Base-by-base conservation (phyloP, 2,888 invertebrate species). In the Parnassius smintheus region DNA sequence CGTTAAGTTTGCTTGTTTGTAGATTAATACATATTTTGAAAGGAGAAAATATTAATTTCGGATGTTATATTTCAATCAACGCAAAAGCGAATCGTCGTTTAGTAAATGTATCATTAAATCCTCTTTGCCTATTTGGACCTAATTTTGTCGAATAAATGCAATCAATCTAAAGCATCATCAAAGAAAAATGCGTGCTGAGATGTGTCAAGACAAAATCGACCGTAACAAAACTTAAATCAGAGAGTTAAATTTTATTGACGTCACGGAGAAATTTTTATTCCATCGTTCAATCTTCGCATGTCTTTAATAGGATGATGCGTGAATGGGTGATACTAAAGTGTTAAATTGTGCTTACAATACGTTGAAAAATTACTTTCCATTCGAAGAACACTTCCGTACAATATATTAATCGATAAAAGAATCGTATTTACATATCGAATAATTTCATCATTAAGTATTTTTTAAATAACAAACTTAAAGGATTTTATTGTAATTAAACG, bases 121-220 rank as follows among this genome's bases (percentile, higher is more conserved):
- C 9, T 52, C 44, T n/a, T 48, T 51, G 42, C 51, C 58, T 65
- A 62, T 66, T 72, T 68, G 60, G 61, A 59, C 63, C 65, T 69
- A 70, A 72, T 74, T 72, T 68, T 70, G 66, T 64, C 69, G 65
- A 70, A 67, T 64, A 72, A 75, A 71, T 62, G 72, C 70, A 74
- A 83, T 85, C 83, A 83, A 83, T 84, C 77, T 73, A 72, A 72
- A 63, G 68, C 74, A 75, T 81, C 81, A 78, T 85, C 81, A 84
- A 70, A 73, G 68, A 68, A 72, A 75, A 75, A 76, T 75, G 74
- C 72, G 69, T 61, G 72, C 63, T 62, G 72, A 68, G 68, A 56
- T 61, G 72, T 69, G 73, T 58, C 60, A 70, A 66, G 68, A 63
- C 64, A 70, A 76, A 76, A 85, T 83, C 80, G 75, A 73, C 78